Evolutionary conservation across 2,113 vertebrate genomes (phyloP).

Genomic region (Aegotheles bennettii): DNA sequence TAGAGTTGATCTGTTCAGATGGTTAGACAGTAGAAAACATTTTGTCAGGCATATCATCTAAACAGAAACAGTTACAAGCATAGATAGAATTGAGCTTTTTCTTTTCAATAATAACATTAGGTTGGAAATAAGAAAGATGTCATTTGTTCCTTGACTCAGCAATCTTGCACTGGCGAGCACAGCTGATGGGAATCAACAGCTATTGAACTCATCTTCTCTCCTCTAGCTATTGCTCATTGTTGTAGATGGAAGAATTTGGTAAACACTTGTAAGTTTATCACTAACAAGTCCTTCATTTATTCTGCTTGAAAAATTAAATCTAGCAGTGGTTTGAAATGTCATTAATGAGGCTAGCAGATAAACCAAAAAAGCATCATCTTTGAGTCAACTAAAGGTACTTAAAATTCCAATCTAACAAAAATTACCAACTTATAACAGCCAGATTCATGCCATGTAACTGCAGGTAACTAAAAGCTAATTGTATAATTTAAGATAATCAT

Average conservation of each 20-base stretch:
- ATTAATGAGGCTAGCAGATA: not conserved
- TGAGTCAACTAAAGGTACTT: not conserved
- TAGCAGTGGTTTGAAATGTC: not conserved
- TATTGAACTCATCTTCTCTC: not conserved
- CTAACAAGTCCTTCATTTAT: not conserved
- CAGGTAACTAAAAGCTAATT: not conserved
- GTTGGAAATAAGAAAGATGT: not conserved
- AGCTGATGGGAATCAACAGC: not conserved
- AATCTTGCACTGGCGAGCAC: not conserved
- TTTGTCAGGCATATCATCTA: not conserved
- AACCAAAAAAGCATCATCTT: not conserved
- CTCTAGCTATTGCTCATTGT: not conserved
- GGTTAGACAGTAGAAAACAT: not conserved
- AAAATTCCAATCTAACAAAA: not conserved
- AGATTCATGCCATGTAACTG: not conserved
- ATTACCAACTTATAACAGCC: not conserved
- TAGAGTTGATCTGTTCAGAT: not conserved
- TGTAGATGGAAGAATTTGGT: not conserved
- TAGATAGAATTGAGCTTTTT: not conserved
- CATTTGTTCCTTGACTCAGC: not conserved
- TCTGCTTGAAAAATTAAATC: not conserved
- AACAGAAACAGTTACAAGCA: not conserved
- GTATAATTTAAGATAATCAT: not conserved
- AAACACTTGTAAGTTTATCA: not conserved
- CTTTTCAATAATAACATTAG: not conserved